Percentiles rank a stretch among this genome's conserved stretches.
phyloP scores from a whole-genome alignment of 2,797 vertebrate genomes.

The Gambelia wislizenii region DNA sequence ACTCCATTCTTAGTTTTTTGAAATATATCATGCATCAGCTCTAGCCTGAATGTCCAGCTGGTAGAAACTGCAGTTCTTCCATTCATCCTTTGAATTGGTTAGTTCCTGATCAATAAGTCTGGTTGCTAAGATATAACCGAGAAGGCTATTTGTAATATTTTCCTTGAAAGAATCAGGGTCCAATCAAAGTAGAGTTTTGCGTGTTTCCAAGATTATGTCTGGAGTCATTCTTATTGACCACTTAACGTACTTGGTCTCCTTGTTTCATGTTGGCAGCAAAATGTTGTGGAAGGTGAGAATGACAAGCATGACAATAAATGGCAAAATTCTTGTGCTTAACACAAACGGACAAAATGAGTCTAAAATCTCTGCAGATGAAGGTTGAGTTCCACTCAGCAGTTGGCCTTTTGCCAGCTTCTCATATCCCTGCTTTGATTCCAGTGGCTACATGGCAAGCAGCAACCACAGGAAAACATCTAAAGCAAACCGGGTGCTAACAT shows the following conservation, averaged over 20 bases:
- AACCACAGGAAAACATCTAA: conserved; percentile 31
- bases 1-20: accelerated
- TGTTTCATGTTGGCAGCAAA: neutral
- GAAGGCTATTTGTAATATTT: conserved; percentile 59
- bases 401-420: conserved; percentile 36
- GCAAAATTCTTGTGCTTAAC: conserved; percentile 27
- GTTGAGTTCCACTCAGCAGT: conserved; percentile 23
- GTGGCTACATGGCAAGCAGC: conserved; percentile 47
- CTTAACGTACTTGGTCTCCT: conserved; percentile 29
- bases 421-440: conserved; percentile 49
- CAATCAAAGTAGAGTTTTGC: conserved; percentile 33
- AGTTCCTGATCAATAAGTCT: conserved; percentile 65
- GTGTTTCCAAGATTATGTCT: neutral
- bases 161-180: neutral
- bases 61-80: conserved; percentile 29
- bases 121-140: conserved; percentile 55
- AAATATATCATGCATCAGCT: neutral
- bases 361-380: conserved; percentile 20
- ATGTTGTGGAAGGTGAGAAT: neutral
- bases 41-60: neutral
- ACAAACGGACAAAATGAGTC: conserved; percentile 39
- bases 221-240: conserved; percentile 7
- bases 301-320: conserved; percentile 41
- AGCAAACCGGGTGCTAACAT: conserved; percentile 40
- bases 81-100: conserved; percentile 64